Evolutionary conservation across 2,113 vertebrate species (phyloP), one percentile per base, ranked within the genome.

Genomic region (Dascyllus trimaculatus): DNA sequence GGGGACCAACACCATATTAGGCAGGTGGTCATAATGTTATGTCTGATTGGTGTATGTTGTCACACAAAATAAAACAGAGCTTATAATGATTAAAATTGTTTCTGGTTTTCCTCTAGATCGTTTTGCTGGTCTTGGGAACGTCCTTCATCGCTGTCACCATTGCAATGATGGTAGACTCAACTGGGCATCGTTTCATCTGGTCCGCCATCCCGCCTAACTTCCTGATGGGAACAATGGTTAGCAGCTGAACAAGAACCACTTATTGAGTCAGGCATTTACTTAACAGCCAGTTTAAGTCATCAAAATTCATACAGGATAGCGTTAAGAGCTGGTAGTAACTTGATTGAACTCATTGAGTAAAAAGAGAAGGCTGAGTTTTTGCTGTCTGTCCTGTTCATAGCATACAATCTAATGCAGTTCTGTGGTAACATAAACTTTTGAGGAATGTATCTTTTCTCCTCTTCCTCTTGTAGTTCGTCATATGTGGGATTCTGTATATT

Each of bases 401-500:
- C 14, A 40, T 40, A 13, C 13, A 8, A 40, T 13, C 38, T 49
- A 13, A 26, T 52, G 45, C 49, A 56, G 14, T n/a, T 29, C 14
- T 32, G 11, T 65, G 43, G 5, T 26, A 21, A 32, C 3, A 3
- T 2, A n/a, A 61, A 43, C 5, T 24, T 48, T 11, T 25, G 9
- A 56, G n/a, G 2, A 2, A 73, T 21, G 19, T 5, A 11, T 24
- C 5, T 56, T 72, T 62, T 69, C 22, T 74, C 18, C 6, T 59
- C 17, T 1, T 57, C 32, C 22, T 57, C 48, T 68, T 48, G 0
- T 65, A 95, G 94, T 92, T 91, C 65, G 69, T 81, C 15, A 38
- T 77, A n/a, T 86, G 85, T 88, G 94, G 94, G 26, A 63, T 90
- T 74, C 61, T 94, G 17, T 95, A 85, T 56, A 90, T 94, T 56